Percentiles rank a stretch among this genome's conserved stretches.
Evolutionary conservation across 2,113 vertebrate species (phyloP).

Genomic region (Formicarius rufipectus): DNA sequence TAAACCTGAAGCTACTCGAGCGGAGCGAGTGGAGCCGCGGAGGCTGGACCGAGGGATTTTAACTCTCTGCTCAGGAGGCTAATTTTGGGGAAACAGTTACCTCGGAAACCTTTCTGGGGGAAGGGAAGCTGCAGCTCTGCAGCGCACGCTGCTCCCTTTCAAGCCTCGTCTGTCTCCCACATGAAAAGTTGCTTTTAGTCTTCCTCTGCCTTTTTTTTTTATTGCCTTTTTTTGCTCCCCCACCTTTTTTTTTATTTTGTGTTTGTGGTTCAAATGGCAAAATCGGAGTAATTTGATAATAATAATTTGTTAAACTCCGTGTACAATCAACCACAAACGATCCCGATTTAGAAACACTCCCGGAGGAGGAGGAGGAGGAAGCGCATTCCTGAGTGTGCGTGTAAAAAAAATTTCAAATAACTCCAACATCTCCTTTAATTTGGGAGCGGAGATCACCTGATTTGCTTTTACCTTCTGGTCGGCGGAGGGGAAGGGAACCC

Average conservation of each 20-base stretch:
- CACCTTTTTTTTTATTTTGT: background rate
- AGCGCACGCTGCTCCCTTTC: background rate
- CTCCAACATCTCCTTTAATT: background rate
- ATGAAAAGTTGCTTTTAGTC: background rate
- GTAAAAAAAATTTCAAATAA: background rate
- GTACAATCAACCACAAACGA: slow-evolving; percentile 18
- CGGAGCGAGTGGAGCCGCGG: background rate
- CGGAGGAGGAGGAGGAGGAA: slow-evolving; percentile 16
- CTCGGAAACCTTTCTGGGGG: slow-evolving; percentile 40
- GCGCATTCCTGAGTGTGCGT: background rate
- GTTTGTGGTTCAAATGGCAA: background rate
- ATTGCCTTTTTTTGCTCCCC: background rate
- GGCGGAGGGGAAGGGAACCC: background rate
- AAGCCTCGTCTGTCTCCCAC: slow-evolving; percentile 18
- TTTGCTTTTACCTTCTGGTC: background rate
- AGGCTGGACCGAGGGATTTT: background rate
- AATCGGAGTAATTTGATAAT: slow-evolving; percentile 14
- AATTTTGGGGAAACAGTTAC: slow-evolving; percentile 40
- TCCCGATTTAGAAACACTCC: slow-evolving; percentile 33
- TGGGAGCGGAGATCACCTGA: background rate
- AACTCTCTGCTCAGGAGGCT: slow-evolving; percentile 17
- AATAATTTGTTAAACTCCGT: background rate
- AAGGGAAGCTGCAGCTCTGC: background rate
- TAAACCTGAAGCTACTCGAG: slow-evolving; percentile 6
- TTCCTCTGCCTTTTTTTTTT: background rate